A percentile compares a stretch with the other conserved stretches of the same genome.
phyloP scores from a whole-genome alignment of 2,888 invertebrate genomes.

The Sericinus montela region DNA sequence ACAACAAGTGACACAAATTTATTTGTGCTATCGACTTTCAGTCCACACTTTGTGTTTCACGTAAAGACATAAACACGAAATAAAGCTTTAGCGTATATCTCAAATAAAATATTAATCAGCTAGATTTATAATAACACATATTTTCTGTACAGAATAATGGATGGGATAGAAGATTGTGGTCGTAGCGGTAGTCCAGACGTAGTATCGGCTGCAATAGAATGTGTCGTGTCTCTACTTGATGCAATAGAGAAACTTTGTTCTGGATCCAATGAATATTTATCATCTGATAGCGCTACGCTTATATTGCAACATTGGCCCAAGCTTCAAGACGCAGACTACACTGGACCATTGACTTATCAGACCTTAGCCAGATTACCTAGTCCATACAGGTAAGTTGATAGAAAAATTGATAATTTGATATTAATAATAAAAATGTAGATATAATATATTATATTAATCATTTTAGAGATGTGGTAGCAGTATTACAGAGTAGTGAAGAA shows the following conservation, averaged over 20 bases:
- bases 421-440: background rate
- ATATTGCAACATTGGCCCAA: slow-evolving; percentile 83
- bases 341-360: slow-evolving; percentile 91
- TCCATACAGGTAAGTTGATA: slow-evolving; percentile 81
- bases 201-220: slow-evolving; percentile 89
- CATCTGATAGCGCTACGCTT: slow-evolving; percentile 53
- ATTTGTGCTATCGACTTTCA: too few relatives aligned
- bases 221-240: slow-evolving; percentile 89
- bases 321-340: slow-evolving; percentile 87
- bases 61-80: too few relatives aligned
- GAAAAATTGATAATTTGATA: too few relatives aligned
- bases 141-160: slow-evolving; percentile 83
- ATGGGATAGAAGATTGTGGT: slow-evolving; percentile 96
- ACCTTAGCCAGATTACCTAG: slow-evolving; percentile 90
- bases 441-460: slow-evolving; percentile 1
- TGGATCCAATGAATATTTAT: slow-evolving; percentile 74
- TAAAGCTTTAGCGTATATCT: too few relatives aligned
- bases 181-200: slow-evolving; percentile 87
- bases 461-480: slow-evolving; percentile 84
- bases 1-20: too few relatives aligned
- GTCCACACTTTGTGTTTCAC: too few relatives aligned
- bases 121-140: too few relatives aligned
- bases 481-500: slow-evolving; percentile 83
- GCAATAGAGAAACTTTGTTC: slow-evolving; percentile 91
- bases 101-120: too few relatives aligned